These are phyloP conservation scores for Burhinus bistriatus DNA, from an alignment of 2,113 vertebrate genomes.

Conservation along the genomic window DNA sequence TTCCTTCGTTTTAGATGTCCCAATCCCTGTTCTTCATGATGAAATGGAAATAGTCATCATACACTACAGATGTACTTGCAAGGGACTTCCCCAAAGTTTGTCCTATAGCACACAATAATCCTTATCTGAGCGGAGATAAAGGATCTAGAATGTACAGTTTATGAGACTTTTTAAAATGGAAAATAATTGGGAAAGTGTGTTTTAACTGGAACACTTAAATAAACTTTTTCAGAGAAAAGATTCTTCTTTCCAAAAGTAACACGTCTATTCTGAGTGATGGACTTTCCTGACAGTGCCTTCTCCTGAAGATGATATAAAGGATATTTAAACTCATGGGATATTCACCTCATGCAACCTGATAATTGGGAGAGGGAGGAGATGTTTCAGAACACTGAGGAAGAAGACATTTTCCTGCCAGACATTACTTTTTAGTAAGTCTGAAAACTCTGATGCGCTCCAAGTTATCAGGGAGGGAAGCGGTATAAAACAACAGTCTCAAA, in stretches of 20 bases:
- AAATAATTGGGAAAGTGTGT: neutral
- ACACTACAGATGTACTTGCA: neutral
- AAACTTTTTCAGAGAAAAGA: neutral
- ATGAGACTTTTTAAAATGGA: neutral
- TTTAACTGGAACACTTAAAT: neutral
- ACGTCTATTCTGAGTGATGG: neutral
- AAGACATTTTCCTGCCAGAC: neutral
- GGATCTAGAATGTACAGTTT: neutral
- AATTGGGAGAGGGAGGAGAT: neutral
- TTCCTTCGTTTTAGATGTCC: neutral
- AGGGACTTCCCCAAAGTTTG: neutral
- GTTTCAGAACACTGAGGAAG: neutral
- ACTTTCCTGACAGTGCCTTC: neutral
- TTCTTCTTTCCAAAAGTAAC: neutral
- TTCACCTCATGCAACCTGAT: neutral
- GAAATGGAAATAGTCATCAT: neutral
- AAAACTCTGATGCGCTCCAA: neutral
- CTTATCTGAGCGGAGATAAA: neutral
- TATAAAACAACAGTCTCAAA: neutral
- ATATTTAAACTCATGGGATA: neutral
- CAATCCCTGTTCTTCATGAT: neutral
- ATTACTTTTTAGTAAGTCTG: neutral
- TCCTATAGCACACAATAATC: neutral
- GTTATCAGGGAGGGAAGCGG: fast-evolving
- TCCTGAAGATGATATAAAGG: neutral